A percentile compares a stretch with the other conserved stretches of the same genome.
phyloP scores from a whole-genome alignment of 2,113 vertebrate genomes.

The Oreochromis tanganicae region DNA sequence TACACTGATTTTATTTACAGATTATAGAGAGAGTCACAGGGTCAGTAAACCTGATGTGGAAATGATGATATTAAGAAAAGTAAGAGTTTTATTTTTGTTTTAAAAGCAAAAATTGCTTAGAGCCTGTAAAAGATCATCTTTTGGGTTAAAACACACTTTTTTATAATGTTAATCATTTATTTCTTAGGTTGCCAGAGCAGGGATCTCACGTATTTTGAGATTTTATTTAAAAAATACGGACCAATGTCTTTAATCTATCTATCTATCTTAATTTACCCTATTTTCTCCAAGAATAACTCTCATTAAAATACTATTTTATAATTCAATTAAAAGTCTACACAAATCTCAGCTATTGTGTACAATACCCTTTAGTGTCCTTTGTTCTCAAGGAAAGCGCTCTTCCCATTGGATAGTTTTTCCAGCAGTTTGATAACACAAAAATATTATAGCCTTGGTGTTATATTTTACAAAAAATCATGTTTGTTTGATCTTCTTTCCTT shows the following conservation, averaged over 20 bases:
- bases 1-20: background rate
- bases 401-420: background rate
- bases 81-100: background rate
- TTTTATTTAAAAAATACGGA: background rate
- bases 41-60: background rate
- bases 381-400: too few species aligned
- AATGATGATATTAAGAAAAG: background rate
- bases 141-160: background rate
- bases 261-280: background rate
- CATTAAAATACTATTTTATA: background rate
- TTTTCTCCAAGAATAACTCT: too few species aligned
- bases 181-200: background rate
- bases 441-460: background rate
- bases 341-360: background rate
- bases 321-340: background rate
- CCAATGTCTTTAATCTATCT: background rate
- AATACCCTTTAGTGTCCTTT: background rate
- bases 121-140: background rate
- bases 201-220: rapidly evolving
- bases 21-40: background rate
- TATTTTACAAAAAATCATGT: background rate
- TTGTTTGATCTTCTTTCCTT: background rate
- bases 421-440: background rate
- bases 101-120: background rate
- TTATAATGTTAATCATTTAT: background rate